Evolutionary conservation across 2,797 vertebrate species (phyloP).

Genomic region (Hafferia zeledoni): DNA sequence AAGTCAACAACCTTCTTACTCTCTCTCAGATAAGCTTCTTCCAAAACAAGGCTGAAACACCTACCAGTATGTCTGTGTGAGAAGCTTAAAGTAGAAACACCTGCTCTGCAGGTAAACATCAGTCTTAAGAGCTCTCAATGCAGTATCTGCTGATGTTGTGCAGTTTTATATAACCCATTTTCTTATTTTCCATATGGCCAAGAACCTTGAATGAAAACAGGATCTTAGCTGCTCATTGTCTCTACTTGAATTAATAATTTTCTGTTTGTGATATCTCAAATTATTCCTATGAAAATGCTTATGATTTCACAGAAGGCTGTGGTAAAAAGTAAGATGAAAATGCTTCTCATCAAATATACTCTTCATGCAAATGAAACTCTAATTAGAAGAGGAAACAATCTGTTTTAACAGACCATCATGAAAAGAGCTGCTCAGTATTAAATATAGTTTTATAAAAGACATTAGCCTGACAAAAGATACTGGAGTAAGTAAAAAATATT

Average conservation of each 20-base stretch:
- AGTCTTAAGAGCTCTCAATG: not conserved
- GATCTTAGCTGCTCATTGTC: not conserved
- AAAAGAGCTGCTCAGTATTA: not conserved
- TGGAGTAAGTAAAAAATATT: not conserved
- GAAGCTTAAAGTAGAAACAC: not conserved
- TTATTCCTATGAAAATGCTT: not conserved
- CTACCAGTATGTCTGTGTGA: not conserved
- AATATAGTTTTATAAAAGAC: not conserved
- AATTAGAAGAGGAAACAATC: slow-evolving; percentile 42
- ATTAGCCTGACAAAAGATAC: not conserved
- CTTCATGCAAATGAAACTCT: slow-evolving; percentile 35
- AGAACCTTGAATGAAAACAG: not conserved
- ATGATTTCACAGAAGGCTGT: not conserved
- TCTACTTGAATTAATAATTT: slow-evolving; percentile 13
- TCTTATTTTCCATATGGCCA: not conserved
- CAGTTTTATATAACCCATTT: not conserved
- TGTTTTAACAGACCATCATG: slow-evolving; percentile 7
- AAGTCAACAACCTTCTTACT: not conserved
- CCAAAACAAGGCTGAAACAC: slow-evolving; percentile 6
- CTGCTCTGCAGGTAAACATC: not conserved
- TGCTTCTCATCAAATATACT: slow-evolving; percentile 25
- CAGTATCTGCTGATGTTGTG: not conserved
- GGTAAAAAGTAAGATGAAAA: slow-evolving; percentile 5
- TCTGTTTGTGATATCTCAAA: slow-evolving; percentile 18
- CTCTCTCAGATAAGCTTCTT: not conserved